Base-by-base conservation (phyloP, 2,113 vertebrate species). In the Rana temporaria region DNA sequence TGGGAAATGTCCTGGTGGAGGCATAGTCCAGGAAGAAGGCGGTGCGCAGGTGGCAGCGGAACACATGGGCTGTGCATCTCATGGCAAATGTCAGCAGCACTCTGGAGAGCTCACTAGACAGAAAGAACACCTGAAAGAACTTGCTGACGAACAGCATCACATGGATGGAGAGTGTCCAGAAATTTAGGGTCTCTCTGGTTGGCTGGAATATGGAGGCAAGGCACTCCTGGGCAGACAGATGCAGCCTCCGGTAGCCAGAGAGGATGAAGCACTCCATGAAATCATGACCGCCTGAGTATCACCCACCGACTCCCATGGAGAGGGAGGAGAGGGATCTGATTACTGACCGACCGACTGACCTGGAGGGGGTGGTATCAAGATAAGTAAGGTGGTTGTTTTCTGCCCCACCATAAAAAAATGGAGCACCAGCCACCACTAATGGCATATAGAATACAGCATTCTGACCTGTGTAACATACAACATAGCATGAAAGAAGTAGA, bases 111-210 rank as follows among this genome's bases (percentile, higher is more conserved):
- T 92, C 93, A 0, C 86, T 85, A 65, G 89, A 85, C 85, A 92
- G 84, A 81, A 93, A 89, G 84, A 94, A 85, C 48, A 95, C 86
- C 75, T 87, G 89, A 76, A 88, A 88, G 87, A 95, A 94, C 84
- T 88, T 90, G 84, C 87, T 90, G 30, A 91, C 88, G 88, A 95
- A 95, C 69, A 94, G 90, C 86, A 95, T 89, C 86, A 95, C 80
- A 0, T 93, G 94, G 84, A 95, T 91, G 89, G 93, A 95, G 86
- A 94, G 93, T 52, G 94, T 94, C 94, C 94, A 95, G 92, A 94
- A 94, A 89, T 95, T 94, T 85, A 95, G 92, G 66, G 94, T 94
- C 89, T 95, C 93, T 26, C 94, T 95, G 84, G 94, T 94, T 64
- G 94, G 94, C 89, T 93, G 91, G 86, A 95, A 90, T 89, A 94